Conservation (phyloP, 2,888 invertebrate species). For the Yponomeuta malinellus region DNA sequence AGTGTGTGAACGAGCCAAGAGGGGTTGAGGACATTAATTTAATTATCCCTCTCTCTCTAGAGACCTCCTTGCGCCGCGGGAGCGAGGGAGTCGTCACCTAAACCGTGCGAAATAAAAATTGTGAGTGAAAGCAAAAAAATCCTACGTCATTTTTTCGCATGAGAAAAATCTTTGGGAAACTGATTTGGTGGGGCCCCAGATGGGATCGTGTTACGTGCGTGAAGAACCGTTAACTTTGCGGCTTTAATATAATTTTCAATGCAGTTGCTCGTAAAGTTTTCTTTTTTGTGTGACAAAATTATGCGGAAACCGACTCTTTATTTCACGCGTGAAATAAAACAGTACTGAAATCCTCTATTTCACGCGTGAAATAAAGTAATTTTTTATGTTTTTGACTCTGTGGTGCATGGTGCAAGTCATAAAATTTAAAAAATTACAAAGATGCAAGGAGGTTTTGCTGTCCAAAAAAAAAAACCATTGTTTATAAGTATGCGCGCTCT, state of each 20-base stretch:
- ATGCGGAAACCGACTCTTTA: no score
- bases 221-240: constrained; percentile 29
- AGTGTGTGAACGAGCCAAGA: constrained; percentile 37
- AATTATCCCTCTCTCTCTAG: constrained; percentile 65
- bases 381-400: no score
- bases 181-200: constrained; percentile 64
- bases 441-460: no score
- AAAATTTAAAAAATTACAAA: no score
- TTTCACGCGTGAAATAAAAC: no score
- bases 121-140: constrained; percentile 42
- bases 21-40: constrained; percentile 71
- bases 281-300: no score
- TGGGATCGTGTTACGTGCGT: constrained; percentile 58
- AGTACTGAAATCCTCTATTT: no score
- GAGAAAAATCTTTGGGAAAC: constrained; percentile 67
- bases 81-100: constrained; percentile 46
- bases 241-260: neutral
- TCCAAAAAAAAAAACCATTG: no score
- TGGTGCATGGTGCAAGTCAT: no score
- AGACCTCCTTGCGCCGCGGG: constrained; percentile 66
- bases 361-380: no score
- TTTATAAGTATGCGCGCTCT: no score
- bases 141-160: constrained; percentile 71
- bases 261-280: no score
- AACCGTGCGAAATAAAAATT: constrained; percentile 19